These are phyloP conservation scores for Eupristina koningsbergeri DNA, from an alignment of 1,140 invertebrate genomes.

Conservation along the genomic window DNA sequence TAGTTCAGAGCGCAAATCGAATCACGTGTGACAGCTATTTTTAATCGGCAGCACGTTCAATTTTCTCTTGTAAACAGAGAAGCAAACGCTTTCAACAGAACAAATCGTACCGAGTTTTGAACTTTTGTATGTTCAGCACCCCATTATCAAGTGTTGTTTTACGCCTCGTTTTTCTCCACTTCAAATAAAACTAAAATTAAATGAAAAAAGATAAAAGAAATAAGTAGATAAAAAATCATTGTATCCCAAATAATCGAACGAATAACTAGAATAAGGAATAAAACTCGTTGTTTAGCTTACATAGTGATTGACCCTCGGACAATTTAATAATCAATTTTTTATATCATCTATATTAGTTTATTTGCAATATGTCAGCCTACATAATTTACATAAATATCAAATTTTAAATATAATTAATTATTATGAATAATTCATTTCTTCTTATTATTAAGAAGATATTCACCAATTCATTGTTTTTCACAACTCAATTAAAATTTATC, in stretches of 20 bases:
- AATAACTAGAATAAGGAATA: not conserved
- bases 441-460: no score
- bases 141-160: constrained; percentile 1
- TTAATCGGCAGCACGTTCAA: constrained; percentile 19
- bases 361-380: not conserved
- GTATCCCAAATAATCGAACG: not conserved
- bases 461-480: no score
- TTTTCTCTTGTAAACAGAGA: constrained; percentile 22
- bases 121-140: not conserved
- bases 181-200: constrained; percentile 5
- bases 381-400: no score
- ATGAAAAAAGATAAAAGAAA: not conserved
- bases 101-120: not conserved
- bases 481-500: no score
- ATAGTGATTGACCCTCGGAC: not conserved
- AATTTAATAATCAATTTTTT: not conserved
- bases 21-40: constrained; percentile 34
- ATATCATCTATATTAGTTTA: not conserved
- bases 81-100: not conserved
- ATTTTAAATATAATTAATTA: no score
- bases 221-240: not conserved
- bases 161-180: constrained; percentile 23
- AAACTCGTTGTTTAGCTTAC: not conserved
- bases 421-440: no score
- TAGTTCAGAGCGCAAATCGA: constrained; percentile 2